Evolutionary conservation across 2,113 vertebrate genomes (phyloP), one percentile per base, ranked within the genome.

Genomic region (Ptilonorhynchus violaceus): DNA sequence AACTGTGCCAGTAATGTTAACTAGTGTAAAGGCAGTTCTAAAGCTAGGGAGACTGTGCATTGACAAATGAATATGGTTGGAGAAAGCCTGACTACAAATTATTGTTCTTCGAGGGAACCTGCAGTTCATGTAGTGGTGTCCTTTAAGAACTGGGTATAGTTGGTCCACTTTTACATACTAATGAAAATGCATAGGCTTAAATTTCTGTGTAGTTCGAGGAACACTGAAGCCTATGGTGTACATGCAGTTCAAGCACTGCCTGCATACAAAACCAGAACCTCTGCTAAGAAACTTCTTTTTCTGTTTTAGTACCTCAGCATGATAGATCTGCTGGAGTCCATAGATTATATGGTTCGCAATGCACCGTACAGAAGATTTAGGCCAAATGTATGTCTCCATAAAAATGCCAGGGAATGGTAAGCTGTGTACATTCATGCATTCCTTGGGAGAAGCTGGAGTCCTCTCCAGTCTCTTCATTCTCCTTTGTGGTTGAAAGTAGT

Each of bases 271-370:
- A 30, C 18, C 22, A 41, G n/a, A 66, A 30, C 4, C 28, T 66
- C 11, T 81, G 47, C 55, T 91, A 49, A 91, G 66, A 78, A 75
- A 33, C 21, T 58, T 92, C 46, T 23, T 89, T 95, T 93, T 77
- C 13, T 95, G 58, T 98, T 93, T 13, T 96, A 99, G 99, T 99
- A 99, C 87, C 98, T 99, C 79, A 99, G 98, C 86, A 98, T 99
- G 98, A 98, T 99, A 78, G 99, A 99, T 85, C 94, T 99, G 58
- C 97, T 99, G 97, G 99, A 99, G 96, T 99, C 99, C 31, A 60
- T 99, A 11, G 99, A 99, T 96, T 98, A 98, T 86, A 99, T 99
- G 99, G 98, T 99, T 87, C 99, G 99, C 96, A 99, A 99, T 62
- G 93, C 87, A 7, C 99, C 99, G 0, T 99, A 99, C 94, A 98